Evolutionary conservation across 2,113 vertebrate genomes (phyloP).

Genomic region (Etheostoma spectabile): DNA sequence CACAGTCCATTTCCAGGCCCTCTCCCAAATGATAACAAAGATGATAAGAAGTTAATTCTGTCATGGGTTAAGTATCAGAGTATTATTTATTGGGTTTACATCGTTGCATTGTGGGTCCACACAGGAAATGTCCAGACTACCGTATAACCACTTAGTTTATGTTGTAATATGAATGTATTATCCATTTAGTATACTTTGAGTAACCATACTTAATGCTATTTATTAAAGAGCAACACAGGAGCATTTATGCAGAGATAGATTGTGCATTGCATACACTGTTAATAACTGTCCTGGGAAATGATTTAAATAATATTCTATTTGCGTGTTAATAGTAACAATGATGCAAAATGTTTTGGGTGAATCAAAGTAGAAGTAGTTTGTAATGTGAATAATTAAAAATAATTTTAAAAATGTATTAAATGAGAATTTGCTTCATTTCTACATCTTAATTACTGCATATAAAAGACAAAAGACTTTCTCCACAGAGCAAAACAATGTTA

Average conservation of each 20-base stretch:
- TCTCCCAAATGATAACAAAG: conserved; percentile 49
- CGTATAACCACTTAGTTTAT: neutral
- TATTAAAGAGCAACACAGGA: neutral
- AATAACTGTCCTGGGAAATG: neutral
- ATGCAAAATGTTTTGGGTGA: neutral
- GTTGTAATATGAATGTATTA: neutral
- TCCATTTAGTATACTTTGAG: neutral
- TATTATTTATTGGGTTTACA: neutral
- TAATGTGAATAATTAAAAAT: neutral
- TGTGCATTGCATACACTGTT: neutral
- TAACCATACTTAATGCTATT: neutral
- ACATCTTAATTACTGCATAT: neutral
- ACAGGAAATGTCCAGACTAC: neutral
- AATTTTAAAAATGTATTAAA: neutral
- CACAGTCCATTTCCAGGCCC: conserved; percentile 65
- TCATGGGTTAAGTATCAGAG: neutral
- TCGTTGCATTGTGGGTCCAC: neutral
- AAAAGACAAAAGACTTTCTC: neutral
- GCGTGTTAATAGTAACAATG: neutral
- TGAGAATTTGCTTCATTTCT: neutral
- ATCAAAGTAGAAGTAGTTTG: neutral
- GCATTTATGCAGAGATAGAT: neutral
- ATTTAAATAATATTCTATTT: neutral
- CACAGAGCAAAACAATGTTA: neutral
- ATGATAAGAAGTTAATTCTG: conserved; percentile 19